Base-by-base conservation (phyloP, 2,888 invertebrate genomes). In the Melipona beecheii region DNA sequence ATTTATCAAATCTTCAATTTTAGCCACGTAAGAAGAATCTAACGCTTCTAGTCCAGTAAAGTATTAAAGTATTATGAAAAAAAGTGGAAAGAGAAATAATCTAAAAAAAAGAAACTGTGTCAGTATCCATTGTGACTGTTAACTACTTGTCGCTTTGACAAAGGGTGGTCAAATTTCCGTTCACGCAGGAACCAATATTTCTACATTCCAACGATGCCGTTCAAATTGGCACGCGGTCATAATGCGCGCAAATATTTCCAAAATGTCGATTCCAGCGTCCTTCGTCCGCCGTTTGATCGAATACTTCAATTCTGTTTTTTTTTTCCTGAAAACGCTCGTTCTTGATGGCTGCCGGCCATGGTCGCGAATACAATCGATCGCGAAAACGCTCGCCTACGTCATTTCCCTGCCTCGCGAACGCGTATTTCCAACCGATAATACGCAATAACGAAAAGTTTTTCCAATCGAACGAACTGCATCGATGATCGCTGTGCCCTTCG, bases 401-500 rank as follows among this genome's bases (percentile, higher is more conserved):
- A 9, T 54, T 56, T 58, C 9, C 58, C 31, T 31, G 31, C 31
- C 31, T 31, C 43, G 58, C 69, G 4, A 19, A 60, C 43, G 15
- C 15, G 24, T 21, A 50, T 70, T 69, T 50, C 58, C 19, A n/a
- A 21, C 6, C 36, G 56, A 27, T 31, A 36, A 70, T 49, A 19
- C 17, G 9, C 27, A 50, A 13, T 60, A 31, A 27, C 27, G 15
- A 17, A 24, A 49, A 19, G 17, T 17, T 60, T 70, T 76, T 50
- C 60, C 56, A 58, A 31, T 76, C 50, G 70, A 76, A 60, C 58
- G 9, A 43, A 31, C 54, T 54, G 49, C 24, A 68, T 68, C 56
- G 43, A 68, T 49, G n/a, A 60, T 60, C 70, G n/a, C 31, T n/a
- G 6, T 21, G 6, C 17, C 36, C 31, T 70, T 70, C 50, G 69